Conservation (phyloP, 2,797 vertebrate genomes). For the Lutra lutra region DNA sequence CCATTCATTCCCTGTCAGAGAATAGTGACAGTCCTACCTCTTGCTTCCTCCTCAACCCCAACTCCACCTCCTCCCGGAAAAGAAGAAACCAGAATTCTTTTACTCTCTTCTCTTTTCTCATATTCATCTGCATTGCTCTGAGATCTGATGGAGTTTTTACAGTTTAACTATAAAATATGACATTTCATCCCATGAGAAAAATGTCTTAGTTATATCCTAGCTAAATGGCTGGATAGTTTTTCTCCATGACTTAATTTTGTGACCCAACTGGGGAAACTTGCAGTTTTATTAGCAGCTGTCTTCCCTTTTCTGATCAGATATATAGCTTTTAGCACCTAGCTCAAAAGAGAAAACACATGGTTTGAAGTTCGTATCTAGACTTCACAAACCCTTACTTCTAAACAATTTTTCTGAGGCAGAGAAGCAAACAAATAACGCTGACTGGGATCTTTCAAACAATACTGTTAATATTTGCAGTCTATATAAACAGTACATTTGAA, state of each 20-base stretch:
- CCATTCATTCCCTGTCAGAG: neutral
- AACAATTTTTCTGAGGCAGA: slow-evolving; percentile 82
- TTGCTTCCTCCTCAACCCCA: fast-evolving
- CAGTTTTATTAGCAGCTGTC: slow-evolving; percentile 79
- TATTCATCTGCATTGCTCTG: neutral
- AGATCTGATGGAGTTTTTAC: neutral
- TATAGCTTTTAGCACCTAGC: slow-evolving; percentile 32
- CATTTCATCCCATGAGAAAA: slow-evolving; percentile 16
- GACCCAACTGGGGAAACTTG: slow-evolving; percentile 75
- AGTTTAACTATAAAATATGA: neutral
- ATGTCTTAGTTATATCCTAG: slow-evolving; percentile 71
- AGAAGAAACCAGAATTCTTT: neutral
- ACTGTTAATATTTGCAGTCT: slow-evolving; percentile 86
- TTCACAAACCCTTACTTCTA: slow-evolving; percentile 82
- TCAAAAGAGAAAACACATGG: slow-evolving; percentile 69
- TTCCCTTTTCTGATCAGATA: slow-evolving; percentile 73
- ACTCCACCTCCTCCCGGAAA: neutral
- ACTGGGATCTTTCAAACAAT: slow-evolving; percentile 84
- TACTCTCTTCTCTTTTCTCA: neutral
- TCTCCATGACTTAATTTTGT: slow-evolving; percentile 75
- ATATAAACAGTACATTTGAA: slow-evolving; percentile 83
- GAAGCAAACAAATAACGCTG: slow-evolving; percentile 64
- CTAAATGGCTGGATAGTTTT: neutral
- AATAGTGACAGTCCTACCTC: neutral
- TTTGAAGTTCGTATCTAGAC: slow-evolving; percentile 69